A percentile compares a stretch with the other conserved stretches of the same genome.
Conservation (phyloP, 1,140 invertebrate species). For the Bicyclus anynana region DNA sequence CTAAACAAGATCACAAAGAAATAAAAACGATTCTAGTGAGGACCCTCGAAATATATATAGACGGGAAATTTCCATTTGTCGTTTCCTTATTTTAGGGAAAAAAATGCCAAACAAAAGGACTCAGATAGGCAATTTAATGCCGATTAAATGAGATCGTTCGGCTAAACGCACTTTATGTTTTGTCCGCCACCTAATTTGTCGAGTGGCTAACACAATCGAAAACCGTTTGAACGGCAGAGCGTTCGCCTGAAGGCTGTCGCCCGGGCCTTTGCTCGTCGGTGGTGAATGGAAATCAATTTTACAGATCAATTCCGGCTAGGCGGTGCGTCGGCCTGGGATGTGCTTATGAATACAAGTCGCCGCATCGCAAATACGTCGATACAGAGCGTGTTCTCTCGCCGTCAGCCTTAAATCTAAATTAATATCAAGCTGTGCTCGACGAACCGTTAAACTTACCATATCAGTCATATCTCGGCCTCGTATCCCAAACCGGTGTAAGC, state of each 20-base stretch:
- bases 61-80: conserved; percentile 3
- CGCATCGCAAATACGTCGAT: conserved; percentile 44
- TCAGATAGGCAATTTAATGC: conserved; percentile 1
- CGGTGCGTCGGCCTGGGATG: conserved; percentile 37
- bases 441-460: conserved; percentile 48
- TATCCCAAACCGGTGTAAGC: conserved; percentile 15
- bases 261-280: conserved; percentile 39
- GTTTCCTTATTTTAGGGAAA: neutral
- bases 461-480: conserved; percentile 47
- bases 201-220: conserved; percentile 11
- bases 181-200: conserved; percentile 4
- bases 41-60: conserved; percentile 4
- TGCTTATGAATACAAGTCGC: conserved; percentile 57
- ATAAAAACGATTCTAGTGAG: conserved; percentile 9
- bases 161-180: conserved; percentile 5
- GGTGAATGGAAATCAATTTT: conserved; percentile 61
- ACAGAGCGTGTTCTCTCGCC: conserved; percentile 32
- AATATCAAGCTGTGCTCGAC: conserved; percentile 62
- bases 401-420: conserved; percentile 53
- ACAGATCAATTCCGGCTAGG: conserved; percentile 48
- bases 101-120: neutral
- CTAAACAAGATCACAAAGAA: conserved; percentile 11
- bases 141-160: neutral
- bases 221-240: conserved; percentile 10
- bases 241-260: conserved; percentile 19